Base-by-base conservation (phyloP, 2,113 vertebrate species). In the Platycercus adscitus region DNA sequence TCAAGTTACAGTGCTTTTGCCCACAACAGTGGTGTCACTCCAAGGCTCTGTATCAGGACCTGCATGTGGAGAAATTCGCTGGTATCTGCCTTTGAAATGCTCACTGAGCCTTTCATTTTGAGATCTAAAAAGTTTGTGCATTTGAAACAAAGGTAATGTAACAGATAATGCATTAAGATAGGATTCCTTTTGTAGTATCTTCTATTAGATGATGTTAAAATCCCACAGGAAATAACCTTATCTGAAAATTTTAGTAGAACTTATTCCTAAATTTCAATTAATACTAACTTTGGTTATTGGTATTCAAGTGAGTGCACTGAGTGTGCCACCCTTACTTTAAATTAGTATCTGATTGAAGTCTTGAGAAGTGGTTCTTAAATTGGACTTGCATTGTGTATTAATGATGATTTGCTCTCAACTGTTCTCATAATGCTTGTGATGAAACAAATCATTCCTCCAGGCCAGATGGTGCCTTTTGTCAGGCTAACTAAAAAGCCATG, bases 381-480 rank as follows among this genome's bases (percentile, higher is more conserved):
- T 92, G n/a, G 44, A 61, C 77, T 95, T 86, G 72, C 33, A 72
- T 68, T 50, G n/a, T 64, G 19, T 86, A 81, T 91, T 88, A 93
- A 94, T 96, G 69, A 90, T 37, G 31, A 60, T 90, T 85, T 96
- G n/a, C 60, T 96, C 64, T 95, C 68, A 79, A 53, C 56, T 70
- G 25, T 91, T 91, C 53, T 77, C 46, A 18, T 71, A 86, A 49
- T 5, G 17, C 70, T 77, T 81, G 37, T 53, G 87, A 80, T 79
- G 72, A 88, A 91, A 88, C 55, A 93, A 86, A 79, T 87, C 0
- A 0, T 94, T 96, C 49, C 61, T 89, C 44, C 44, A 56, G 47
- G 44, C 71, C 82, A 88, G 90, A 86, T 93, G 92, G 72, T 90
- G 76, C 50, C 47, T 94, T 95, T 95, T 94, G 81, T 91, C 86